A percentile compares a stretch with the other conserved stretches of the same genome.
Conservation (phyloP, 2,797 vertebrate species). For the Sitta carolinensis region DNA sequence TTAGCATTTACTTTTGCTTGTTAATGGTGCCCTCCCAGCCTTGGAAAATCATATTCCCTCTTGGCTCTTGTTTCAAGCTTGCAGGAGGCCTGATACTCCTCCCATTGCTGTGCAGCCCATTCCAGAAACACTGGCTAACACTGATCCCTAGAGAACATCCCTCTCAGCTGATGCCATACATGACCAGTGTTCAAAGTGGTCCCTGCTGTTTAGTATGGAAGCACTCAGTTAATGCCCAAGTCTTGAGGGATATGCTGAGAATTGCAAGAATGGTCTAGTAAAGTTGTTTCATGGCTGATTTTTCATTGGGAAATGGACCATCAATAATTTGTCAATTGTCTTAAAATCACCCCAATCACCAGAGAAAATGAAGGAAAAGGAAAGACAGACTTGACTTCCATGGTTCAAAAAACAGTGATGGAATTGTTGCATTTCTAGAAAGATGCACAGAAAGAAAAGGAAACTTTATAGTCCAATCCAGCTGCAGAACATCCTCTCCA, state of each 20-base stretch:
- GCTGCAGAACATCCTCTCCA: background rate
- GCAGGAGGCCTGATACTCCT: background rate
- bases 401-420: background rate
- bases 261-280: background rate
- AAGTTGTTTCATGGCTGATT: constrained; percentile 3
- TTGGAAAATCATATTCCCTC: background rate
- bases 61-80: background rate
- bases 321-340: background rate
- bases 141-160: background rate
- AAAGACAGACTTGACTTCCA: background rate
- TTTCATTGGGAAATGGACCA: background rate
- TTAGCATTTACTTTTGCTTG: background rate
- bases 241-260: background rate
- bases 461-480: background rate
- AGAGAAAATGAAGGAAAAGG: background rate
- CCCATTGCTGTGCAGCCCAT: background rate
- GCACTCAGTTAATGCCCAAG: background rate
- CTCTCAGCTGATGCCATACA: background rate
- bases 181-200: background rate
- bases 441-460: background rate
- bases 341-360: background rate
- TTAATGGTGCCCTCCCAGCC: background rate
- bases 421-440: background rate
- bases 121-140: background rate
- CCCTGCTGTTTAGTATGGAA: background rate